A percentile compares a stretch with the other conserved stretches of the same genome.
These are phyloP conservation scores for Solenodon paradoxus DNA, from an alignment of 2,113 vertebrate species.

Conservation along the genomic window DNA sequence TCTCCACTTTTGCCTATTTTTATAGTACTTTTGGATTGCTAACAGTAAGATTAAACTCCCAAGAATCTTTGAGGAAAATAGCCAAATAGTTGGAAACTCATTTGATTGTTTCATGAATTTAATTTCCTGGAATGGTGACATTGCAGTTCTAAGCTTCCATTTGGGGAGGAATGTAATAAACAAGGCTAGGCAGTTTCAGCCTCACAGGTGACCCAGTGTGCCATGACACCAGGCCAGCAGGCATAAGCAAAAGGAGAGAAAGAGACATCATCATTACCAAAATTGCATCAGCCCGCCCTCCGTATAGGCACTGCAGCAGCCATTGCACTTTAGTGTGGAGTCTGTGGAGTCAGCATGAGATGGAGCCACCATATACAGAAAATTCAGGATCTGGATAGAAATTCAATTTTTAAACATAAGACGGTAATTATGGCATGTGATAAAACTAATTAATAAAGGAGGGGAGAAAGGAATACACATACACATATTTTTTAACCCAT, in stretches of 20 bases:
- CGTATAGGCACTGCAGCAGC: not conserved
- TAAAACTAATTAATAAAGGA: not conserved
- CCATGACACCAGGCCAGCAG: not conserved
- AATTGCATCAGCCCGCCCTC: not conserved
- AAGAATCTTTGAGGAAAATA: conserved; percentile 38
- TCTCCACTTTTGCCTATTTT: not conserved
- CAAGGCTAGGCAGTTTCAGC: not conserved
- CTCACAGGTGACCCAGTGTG: not conserved
- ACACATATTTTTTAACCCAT: not conserved
- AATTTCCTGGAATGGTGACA: not conserved
- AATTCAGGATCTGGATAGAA: not conserved
- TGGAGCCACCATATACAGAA: not conserved
- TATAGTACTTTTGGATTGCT: not conserved
- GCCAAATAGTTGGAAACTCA: conserved; percentile 13
- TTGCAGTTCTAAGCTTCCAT: not conserved
- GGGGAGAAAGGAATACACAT: not conserved
- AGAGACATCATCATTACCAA: not conserved
- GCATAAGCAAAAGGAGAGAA: not conserved
- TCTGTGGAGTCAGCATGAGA: not conserved
- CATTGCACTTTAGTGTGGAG: not conserved
- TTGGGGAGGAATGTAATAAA: not conserved
- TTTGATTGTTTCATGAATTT: not conserved
- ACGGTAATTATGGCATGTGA: not conserved
- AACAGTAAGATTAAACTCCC: not conserved
- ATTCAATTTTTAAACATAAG: not conserved